Percentiles rank a stretch among this genome's conserved stretches.
Conservation (phyloP, 2,797 vertebrate species). For the Pachyuromys duprasi region DNA sequence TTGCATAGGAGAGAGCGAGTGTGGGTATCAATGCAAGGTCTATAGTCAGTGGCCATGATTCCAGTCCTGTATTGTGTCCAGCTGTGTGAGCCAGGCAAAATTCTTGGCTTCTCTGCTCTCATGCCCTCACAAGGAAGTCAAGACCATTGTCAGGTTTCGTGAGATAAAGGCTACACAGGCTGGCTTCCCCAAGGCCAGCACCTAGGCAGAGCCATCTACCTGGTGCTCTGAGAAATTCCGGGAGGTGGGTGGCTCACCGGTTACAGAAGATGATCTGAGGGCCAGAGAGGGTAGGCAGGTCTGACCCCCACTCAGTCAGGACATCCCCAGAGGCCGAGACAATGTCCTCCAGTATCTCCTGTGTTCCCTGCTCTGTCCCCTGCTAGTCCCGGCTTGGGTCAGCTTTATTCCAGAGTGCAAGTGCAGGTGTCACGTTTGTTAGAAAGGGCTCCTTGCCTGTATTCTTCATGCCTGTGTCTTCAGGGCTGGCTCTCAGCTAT, state of each 20-base stretch:
- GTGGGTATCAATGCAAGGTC: not conserved
- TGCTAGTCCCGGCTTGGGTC: not conserved
- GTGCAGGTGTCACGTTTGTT: not conserved
- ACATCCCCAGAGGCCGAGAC: not conserved
- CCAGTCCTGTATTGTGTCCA: accelerated
- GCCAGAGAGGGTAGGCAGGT: not conserved
- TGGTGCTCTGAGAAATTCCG: not conserved
- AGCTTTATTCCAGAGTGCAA: not conserved
- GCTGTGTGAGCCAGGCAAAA: not conserved
- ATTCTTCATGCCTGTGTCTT: not conserved
- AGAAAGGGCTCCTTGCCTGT: not conserved
- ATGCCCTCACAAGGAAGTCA: not conserved
- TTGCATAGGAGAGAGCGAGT: not conserved
- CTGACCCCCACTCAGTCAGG: not conserved
- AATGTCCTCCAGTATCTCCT: not conserved
- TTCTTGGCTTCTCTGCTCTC: not conserved
- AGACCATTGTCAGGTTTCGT: not conserved
- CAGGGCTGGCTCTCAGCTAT: not conserved
- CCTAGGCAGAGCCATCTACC: not conserved
- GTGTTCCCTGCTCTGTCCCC: not conserved
- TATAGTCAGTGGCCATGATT: not conserved
- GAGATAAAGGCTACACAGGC: not conserved
- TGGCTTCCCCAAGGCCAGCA: not conserved
- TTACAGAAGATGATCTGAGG: not conserved
- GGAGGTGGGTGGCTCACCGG: not conserved